Base-by-base conservation (phyloP, 1,140 invertebrate genomes). In the Heliconius hewitsoni region DNA sequence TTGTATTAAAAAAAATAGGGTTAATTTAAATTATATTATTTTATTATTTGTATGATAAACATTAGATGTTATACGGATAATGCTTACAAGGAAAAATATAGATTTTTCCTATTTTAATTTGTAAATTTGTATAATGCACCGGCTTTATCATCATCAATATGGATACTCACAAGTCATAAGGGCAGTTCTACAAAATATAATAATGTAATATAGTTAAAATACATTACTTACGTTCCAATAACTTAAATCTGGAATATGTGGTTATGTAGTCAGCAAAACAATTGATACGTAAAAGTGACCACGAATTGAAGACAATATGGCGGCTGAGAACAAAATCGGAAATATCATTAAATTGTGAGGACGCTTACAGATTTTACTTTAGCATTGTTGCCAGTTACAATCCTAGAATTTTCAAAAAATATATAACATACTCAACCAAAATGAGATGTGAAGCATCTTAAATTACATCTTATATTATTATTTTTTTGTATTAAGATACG, bases 191-290 rank as follows among this genome's bases (percentile, higher is more conserved):
- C 3, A 66, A 66, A 66, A 66, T 30, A 66, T 66, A 66, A 30
- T 66, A 66, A 66, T 30, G 13, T 66, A 3, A 66, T 30, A 66
- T 66, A 66, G 30, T 30, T 66, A 66, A 30, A 16, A 66, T 39
- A 18, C 52, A 70, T 42, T 76, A 76, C 74, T 76, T 70, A 76
- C 74, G 37, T 66, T 75, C n/a, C 13, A 66, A 30, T 30, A 66
- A 66, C n/a, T 66, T 66, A 11, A 30, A 27, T 27, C 9, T 66
- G 60, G 27, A 27, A 30, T 66, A 23, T 66, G 27, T 66, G 27
- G 11, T 66, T 66, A 16, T 6, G 27, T 16, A 66, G 9, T 3
- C 30, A 30, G 60, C 13, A 23, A 57, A 23, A 57, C 11, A 16
- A 16, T 3, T 30, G 27, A 23, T 23, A 23, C 8, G 13, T 66